Base-by-base conservation (phyloP, 2,888 invertebrate genomes). In the Hermaeophaga mercurialis region DNA sequence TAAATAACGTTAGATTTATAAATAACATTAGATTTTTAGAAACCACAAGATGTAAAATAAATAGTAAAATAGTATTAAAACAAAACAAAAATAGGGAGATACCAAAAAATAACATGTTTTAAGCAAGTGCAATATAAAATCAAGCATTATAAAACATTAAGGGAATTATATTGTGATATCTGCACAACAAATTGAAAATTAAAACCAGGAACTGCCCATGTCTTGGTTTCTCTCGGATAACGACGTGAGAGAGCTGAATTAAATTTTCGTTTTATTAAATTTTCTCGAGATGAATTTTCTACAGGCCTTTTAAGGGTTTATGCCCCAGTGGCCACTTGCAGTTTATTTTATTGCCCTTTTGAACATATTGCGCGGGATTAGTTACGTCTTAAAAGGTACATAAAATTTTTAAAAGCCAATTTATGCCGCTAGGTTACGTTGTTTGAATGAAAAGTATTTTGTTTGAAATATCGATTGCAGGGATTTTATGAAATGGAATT, bases 211-310 rank as follows among this genome's bases (percentile, higher is more conserved):
- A n/a, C n/a, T n/a, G n/a, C n/a, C n/a, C n/a, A n/a, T n/a, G 22
- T 22, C 22, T 22, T n/a, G 6, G 22, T 22, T 22, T 22, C 22
- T 31, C 11, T 1, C 12, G 3, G n/a, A 31, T 3, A 31, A 31
- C 31, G 31, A 31, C 17, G 17, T 17, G 36, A 11, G 38, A 17
- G 36, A 49, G 38, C 28, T 19, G 9, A 49, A 48, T 38, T 48
- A 34, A 46, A 46, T 46, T 46, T 46, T 18, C 31, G 48, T 39
- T 48, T 39, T 39, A 49, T 39, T 39, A 49, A 49, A 49, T 17
- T 22, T 49, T 17, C 28, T 18, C 26, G 26, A 49, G 38, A 49
- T 17, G 28, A 49, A 49, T 39, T 39, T 39, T 49, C 28, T 15
- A 49, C 31, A 19, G 28, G 28, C 28, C 31, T 26, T 28, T 39